These are phyloP conservation scores for Sphaeramia orbicularis DNA, from an alignment of 2,797 vertebrate species.

Conservation along the genomic window DNA sequence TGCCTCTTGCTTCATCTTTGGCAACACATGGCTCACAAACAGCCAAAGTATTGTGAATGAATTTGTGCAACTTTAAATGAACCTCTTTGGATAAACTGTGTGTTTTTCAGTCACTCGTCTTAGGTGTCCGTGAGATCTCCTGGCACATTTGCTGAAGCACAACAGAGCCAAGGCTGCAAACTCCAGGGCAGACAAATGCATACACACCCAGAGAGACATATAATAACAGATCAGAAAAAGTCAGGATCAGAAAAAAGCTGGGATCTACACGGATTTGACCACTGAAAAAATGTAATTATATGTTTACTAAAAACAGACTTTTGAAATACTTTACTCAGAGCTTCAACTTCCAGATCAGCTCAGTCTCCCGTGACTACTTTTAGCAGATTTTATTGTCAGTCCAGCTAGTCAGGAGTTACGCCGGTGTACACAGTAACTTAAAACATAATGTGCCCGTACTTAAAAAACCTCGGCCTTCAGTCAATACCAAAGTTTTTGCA, in stretches of 20 bases:
- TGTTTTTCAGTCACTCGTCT: conserved; percentile 71
- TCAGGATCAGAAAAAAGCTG: conserved; percentile 37
- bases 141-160: conserved; percentile 68
- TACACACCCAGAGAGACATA: conserved; percentile 32
- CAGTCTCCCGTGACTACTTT: neutral
- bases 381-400: neutral
- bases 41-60: conserved; percentile 12
- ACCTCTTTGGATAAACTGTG: conserved; percentile 75
- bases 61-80: conserved; percentile 71
- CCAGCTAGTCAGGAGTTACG: neutral
- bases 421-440: neutral
- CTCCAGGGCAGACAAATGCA: conserved; percentile 59
- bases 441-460: too few relatives aligned
- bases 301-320: conserved; percentile 21
- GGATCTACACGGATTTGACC: conserved; percentile 43
- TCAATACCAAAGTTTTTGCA: too few relatives aligned
- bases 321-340: conserved; percentile 9
- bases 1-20: conserved; percentile 10
- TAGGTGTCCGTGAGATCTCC: conserved; percentile 72
- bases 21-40: too few relatives aligned
- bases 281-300: conserved; percentile 49
- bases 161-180: conserved; percentile 64
- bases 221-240: conserved; percentile 54
- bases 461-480: too few relatives aligned
- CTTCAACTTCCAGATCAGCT: neutral